Evolutionary conservation across 1,140 invertebrate species (phyloP), one percentile per base, ranked within the genome.

Genomic region (Penaeus vannamei): DNA sequence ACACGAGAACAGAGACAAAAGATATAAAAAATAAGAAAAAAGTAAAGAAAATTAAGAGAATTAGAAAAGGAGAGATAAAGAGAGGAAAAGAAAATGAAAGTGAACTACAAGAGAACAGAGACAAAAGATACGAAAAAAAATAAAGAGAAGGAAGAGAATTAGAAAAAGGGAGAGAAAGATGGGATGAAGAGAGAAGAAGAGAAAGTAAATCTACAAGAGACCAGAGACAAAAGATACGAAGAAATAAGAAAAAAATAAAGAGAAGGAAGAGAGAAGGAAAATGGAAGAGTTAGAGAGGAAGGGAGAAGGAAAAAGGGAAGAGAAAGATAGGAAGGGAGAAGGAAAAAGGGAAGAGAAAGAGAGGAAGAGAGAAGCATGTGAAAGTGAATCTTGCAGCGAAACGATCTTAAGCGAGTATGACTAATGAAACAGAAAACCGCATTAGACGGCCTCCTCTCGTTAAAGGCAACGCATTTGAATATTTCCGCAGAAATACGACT

Each of bases 41-140:
- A 53, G 46, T 0, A 8, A 32, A 64, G 29, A 2, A 32, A 84
- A 26, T 61, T 1, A 61, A 60, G 36, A 60, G 42, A 32, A 29
- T 14, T 3, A n/a, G 19, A n/a, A 62, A 23, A 5, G 17, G 29
- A 53, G 29, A 17, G 42, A 60, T 1, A 23, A 60, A 2, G 7
- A 23, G 5, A 26, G 42, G 4, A 53, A 2, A 53, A 4, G 60
- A 26, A 60, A 20, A 59, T 3, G 7, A 7, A 8, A 66, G 60
- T 29, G 17, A 32, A 61, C 5, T 2, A n/a, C 4, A 62, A 22
- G 23, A 32, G 17, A 32, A 12, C 42, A 29, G 19, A 19, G 36
- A 69, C 64, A 64, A 60, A 53, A 64, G 69, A 62, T n/a, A 60
- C 26, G 32, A 69, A 64, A 84, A 20, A 69, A 42, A 69, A 19